These are phyloP conservation scores for Therioaphis trifolii DNA, from an alignment of 2,888 invertebrate species.

Conservation along the genomic window DNA sequence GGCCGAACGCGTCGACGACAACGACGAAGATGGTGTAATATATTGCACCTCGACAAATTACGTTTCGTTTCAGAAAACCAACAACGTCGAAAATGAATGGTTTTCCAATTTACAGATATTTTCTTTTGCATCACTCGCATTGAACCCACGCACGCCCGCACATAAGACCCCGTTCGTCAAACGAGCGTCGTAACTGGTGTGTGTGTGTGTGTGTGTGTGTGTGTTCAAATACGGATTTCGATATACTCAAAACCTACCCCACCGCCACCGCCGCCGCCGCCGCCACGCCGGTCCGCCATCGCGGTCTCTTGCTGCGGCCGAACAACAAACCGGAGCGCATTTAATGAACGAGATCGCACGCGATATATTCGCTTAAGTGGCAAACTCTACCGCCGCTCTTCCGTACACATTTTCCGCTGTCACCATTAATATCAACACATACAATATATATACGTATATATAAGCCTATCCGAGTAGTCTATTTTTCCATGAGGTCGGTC, in stretches of 20 bases:
- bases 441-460: background rate
- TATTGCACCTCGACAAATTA: constrained; percentile 33
- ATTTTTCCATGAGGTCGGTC: background rate
- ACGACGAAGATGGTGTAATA: background rate
- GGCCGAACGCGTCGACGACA: background rate
- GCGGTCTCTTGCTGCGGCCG: background rate
- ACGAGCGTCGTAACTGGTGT: no score
- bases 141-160: background rate
- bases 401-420: background rate
- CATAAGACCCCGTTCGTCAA: background rate
- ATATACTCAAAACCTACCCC: background rate
- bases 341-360: constrained; percentile 42
- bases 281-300: background rate
- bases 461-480: background rate
- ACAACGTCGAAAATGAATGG: constrained; percentile 21
- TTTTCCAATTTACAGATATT: constrained; percentile 46
- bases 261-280: no score
- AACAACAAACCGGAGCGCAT: constrained; percentile 27
- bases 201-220: background rate
- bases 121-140: background rate
- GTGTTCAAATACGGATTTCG: constrained; percentile 39
- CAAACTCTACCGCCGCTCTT: background rate
- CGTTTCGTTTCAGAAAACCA: constrained; percentile 25
- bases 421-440: background rate
- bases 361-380: constrained; percentile 42